phyloP scores from a whole-genome alignment of 2,113 vertebrate species.

The Periophthalmodon schlosseri region DNA sequence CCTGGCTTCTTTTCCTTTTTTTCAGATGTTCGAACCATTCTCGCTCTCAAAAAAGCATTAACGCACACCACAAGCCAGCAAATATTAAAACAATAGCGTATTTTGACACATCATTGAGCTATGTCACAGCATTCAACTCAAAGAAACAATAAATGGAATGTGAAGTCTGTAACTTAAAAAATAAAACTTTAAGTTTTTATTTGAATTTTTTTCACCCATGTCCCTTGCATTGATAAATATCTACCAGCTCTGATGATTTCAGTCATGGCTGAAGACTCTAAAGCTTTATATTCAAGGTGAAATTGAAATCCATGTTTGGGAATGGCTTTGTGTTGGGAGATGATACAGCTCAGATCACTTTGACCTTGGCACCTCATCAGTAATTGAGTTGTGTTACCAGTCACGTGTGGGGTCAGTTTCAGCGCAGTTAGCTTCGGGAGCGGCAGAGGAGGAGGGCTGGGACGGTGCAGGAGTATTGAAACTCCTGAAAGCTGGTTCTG shows the following conservation, averaged over 20 bases:
- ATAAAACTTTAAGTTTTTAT: slow-evolving; percentile 23
- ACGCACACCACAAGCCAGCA: slow-evolving; percentile 9
- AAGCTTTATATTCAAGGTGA: slow-evolving; percentile 27
- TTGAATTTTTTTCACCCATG: slow-evolving; percentile 13
- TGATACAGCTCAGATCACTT: slow-evolving; percentile 51
- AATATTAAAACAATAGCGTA: slow-evolving; percentile 16
- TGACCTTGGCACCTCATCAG: slow-evolving; percentile 58
- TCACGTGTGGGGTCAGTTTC: slow-evolving; percentile 46
- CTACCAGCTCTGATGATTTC: slow-evolving; percentile 20
- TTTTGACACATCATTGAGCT: slow-evolving; percentile 17
- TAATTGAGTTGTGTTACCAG: slow-evolving; percentile 70
- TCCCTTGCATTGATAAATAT: slow-evolving; percentile 22
- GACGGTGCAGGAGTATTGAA: slow-evolving; percentile 30
- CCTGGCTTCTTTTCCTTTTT: not conserved
- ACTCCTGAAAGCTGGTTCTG: slow-evolving; percentile 26
- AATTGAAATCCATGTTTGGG: slow-evolving; percentile 48
- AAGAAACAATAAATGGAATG: slow-evolving; percentile 4
- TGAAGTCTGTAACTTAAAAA: slow-evolving; percentile 22
- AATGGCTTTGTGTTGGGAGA: slow-evolving; percentile 23
- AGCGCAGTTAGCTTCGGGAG: slow-evolving; percentile 14
- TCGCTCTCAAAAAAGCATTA: slow-evolving; percentile 4
- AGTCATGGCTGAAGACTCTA: slow-evolving; percentile 40
- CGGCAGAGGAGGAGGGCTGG: slow-evolving; percentile 1
- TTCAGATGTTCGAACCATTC: slow-evolving; percentile 10
- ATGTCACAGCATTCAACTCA: not conserved